These are phyloP conservation scores for Dasyprocta punctata DNA, from an alignment of 2,113 vertebrate species.

Conservation along the genomic window DNA sequence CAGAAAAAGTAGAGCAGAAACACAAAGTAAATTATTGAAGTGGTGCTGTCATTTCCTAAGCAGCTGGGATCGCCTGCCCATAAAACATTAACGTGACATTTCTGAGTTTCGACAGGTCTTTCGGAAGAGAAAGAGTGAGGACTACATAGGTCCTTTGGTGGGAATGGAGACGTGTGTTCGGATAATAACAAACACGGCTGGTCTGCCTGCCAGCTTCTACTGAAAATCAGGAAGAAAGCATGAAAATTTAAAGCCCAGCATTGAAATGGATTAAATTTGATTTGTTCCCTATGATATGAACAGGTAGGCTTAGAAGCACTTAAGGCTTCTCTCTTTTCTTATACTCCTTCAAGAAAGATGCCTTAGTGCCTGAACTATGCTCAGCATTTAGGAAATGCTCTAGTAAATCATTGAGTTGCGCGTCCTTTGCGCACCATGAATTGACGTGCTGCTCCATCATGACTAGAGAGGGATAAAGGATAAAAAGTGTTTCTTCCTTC, in stretches of 20 bases:
- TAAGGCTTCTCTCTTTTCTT: constrained; percentile 14
- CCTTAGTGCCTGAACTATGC: neutral
- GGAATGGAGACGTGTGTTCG: constrained; percentile 74
- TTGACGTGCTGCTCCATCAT: constrained; percentile 19
- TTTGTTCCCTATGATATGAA: constrained; percentile 48
- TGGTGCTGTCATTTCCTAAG: constrained; percentile 73
- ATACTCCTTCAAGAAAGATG: constrained; percentile 56
- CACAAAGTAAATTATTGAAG: constrained; percentile 84
- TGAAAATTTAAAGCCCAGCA: constrained; percentile 70
- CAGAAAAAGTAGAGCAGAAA: constrained; percentile 80
- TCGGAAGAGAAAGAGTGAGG: constrained; percentile 77
- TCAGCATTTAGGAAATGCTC: constrained; percentile 60
- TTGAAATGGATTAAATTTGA: constrained; percentile 61
- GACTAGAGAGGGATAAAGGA: neutral
- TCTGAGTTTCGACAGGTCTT: constrained; percentile 76
- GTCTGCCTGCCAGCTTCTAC: neutral
- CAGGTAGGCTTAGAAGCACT: constrained; percentile 38
- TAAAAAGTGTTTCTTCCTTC: constrained; percentile 33
- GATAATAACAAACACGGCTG: constrained; percentile 68
- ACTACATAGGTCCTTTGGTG: constrained; percentile 65
- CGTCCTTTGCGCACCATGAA: constrained; percentile 54
- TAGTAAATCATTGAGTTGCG: constrained; percentile 55
- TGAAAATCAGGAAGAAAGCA: neutral
- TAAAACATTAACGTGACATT: constrained; percentile 84
- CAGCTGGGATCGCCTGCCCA: constrained; percentile 65